phyloP scores from a whole-genome alignment of 1,140 invertebrate genomes.

The Tenebrio molitor region DNA sequence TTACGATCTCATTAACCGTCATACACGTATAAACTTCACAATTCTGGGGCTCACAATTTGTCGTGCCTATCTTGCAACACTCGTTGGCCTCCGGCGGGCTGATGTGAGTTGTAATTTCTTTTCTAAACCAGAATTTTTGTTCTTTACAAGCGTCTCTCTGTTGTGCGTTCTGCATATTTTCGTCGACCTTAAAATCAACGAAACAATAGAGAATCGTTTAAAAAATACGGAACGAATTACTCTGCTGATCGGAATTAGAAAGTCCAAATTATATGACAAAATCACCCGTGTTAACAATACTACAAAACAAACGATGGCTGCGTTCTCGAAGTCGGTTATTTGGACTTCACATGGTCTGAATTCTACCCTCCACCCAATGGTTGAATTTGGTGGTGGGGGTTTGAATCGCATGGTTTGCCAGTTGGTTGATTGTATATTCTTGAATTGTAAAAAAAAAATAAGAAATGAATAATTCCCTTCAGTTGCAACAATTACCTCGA shows the following conservation, averaged over 20 bases:
- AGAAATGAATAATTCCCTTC: too few relatives aligned
- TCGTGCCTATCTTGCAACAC: constrained; percentile 60
- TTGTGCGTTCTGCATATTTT: constrained; percentile 97
- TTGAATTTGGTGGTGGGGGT: constrained; percentile 93
- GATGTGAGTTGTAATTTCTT: constrained; percentile 77
- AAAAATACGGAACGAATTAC: too few relatives aligned
- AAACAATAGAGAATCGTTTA: too few relatives aligned
- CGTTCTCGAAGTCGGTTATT: constrained; percentile 99
- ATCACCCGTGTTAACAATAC: constrained; percentile 97
- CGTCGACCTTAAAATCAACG: constrained; percentile 83
- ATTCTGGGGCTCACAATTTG: constrained; percentile 59
- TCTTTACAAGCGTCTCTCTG: constrained; percentile 86
- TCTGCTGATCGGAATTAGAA: constrained; percentile 98
- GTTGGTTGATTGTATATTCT: constrained; percentile 99
- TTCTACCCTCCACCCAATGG: constrained; percentile 99
- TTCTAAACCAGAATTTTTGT: constrained; percentile 94
- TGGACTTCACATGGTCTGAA: constrained; percentile 99
- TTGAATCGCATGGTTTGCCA: constrained; percentile 99
- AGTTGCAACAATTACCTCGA: too few relatives aligned
- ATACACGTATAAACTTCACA: constrained; percentile 78
- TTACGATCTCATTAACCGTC: constrained; percentile 97
- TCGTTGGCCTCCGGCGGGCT: constrained; percentile 67
- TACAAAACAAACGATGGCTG: constrained; percentile 98
- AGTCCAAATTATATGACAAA: constrained; percentile 95
- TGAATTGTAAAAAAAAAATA: constrained; percentile 47